A percentile compares a stretch with the other conserved stretches of the same genome.
Conservation (phyloP, 2,113 vertebrate species). For the Channa argus region DNA sequence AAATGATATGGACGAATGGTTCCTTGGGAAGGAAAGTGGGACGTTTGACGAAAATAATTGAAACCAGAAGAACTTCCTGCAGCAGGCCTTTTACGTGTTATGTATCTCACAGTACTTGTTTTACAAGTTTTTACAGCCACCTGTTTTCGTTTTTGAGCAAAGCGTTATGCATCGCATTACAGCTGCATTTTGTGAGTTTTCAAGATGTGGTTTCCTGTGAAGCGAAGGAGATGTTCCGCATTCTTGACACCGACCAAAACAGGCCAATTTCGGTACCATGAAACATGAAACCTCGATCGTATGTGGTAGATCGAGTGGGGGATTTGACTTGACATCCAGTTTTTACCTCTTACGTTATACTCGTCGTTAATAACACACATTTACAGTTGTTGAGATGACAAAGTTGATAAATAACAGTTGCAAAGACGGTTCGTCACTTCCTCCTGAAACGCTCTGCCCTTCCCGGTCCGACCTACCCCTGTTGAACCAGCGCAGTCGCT, state of each 20-base stretch:
- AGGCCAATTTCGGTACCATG: neutral
- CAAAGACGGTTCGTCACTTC: constrained; percentile 80
- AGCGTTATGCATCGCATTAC: neutral
- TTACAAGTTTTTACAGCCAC: neutral
- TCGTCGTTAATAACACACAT: neutral
- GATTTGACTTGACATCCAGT: fast-evolving
- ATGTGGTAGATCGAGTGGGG: fast-evolving
- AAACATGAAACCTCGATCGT: neutral
- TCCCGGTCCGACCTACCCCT: constrained; percentile 62
- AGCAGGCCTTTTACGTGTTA: constrained; percentile 35
- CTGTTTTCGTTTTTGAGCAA: too few species aligned
- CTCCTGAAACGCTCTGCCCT: constrained; percentile 54
- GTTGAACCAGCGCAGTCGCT: constrained; percentile 14
- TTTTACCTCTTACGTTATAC: neutral
- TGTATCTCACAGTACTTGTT: neutral
- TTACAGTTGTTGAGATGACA: constrained; percentile 29
- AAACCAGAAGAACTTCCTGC: constrained; percentile 52
- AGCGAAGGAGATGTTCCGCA: constrained; percentile 79
- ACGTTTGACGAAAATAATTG: constrained; percentile 50
- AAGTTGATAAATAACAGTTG: constrained; percentile 77
- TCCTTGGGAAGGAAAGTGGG: constrained; percentile 44
- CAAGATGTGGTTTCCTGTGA: constrained; percentile 64
- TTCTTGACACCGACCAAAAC: constrained; percentile 70
- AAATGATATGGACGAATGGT: constrained; percentile 11
- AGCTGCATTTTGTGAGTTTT: neutral